Percentiles rank a stretch among this genome's conserved stretches.
Conservation (phyloP, 2,888 invertebrate genomes). For the Ophioninae sp. region DNA sequence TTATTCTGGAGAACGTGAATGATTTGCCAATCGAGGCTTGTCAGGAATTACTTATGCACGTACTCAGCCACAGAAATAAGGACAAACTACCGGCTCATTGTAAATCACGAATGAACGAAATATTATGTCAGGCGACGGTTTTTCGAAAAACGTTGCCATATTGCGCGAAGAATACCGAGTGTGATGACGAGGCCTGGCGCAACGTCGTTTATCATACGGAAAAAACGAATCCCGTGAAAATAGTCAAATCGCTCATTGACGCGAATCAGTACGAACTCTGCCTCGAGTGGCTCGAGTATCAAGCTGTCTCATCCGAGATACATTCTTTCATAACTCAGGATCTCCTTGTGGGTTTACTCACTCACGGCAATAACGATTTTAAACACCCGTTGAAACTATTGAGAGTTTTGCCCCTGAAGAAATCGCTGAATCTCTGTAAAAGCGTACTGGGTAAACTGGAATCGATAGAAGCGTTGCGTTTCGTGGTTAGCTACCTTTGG, state of each 20-base stretch:
- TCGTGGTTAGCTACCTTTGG: slow-evolving; percentile 85
- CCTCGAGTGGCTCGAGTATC: slow-evolving; percentile 87
- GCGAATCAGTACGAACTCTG: slow-evolving; percentile 85
- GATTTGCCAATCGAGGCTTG: slow-evolving; percentile 75
- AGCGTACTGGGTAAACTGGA: slow-evolving; percentile 85
- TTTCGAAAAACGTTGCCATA: slow-evolving; percentile 76
- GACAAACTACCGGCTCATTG: slow-evolving; percentile 72
- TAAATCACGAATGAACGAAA: slow-evolving; percentile 71
- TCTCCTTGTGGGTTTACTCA: slow-evolving; percentile 83
- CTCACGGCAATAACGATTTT: slow-evolving; percentile 80
- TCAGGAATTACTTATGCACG: slow-evolving; percentile 72
- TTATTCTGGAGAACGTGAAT: slow-evolving; percentile 73
- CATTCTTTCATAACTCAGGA: slow-evolving; percentile 83
- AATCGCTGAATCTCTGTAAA: slow-evolving; percentile 85
- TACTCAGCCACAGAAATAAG: slow-evolving; percentile 70
- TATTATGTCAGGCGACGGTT: slow-evolving; percentile 73
- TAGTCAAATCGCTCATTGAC: slow-evolving; percentile 83
- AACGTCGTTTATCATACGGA: slow-evolving; percentile 73
- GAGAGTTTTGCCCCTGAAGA: slow-evolving; percentile 83
- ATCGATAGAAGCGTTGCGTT: slow-evolving; percentile 85
- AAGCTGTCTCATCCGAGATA: slow-evolving; percentile 83
- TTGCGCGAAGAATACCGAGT: slow-evolving; percentile 63
- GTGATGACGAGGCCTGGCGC: slow-evolving; percentile 71
- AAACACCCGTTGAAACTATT: slow-evolving; percentile 81
- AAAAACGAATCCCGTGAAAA: slow-evolving; percentile 82